These are phyloP conservation scores for Drosophila setosimentum DNA, from an alignment of 2,888 invertebrate species.

Conservation along the genomic window DNA sequence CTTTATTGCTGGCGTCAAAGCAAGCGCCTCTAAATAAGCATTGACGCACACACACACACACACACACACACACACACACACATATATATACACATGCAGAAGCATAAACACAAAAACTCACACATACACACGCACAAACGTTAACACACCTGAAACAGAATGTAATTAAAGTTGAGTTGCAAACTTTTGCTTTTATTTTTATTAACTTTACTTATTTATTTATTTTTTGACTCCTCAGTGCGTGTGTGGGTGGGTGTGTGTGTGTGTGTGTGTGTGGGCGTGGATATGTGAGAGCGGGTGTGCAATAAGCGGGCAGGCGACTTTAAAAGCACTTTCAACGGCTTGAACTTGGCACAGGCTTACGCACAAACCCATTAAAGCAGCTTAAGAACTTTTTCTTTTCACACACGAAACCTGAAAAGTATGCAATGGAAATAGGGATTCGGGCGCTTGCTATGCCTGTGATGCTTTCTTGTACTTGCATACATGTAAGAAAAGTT, in stretches of 20 bases:
- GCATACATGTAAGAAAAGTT: constrained; percentile 77
- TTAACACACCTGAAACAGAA: constrained; percentile 63
- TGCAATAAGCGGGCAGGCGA: constrained; percentile 58
- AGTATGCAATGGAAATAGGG: constrained; percentile 76
- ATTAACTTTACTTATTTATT: constrained; percentile 76
- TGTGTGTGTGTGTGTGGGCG: constrained; percentile 16
- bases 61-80: constrained; percentile 11
- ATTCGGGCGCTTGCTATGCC: constrained; percentile 6
- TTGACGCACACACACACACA: constrained; percentile 48
- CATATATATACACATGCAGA: constrained; percentile 15
- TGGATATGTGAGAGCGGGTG: constrained; percentile 21
- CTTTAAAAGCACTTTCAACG: constrained; percentile 80
- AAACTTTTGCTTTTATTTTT: constrained; percentile 80
- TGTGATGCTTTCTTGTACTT: constrained; percentile 57
- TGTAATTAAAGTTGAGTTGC: constrained; percentile 81
- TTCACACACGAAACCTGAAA: constrained; percentile 71
- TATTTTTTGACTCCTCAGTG: constrained; percentile 58
- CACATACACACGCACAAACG: constrained; percentile 9
- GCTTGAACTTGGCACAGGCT: constrained; percentile 77
- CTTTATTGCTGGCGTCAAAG: constrained; percentile 70
- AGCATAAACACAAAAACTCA: constrained; percentile 58
- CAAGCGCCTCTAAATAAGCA: constrained; percentile 75
- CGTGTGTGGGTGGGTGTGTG: not conserved
- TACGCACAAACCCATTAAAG: constrained; percentile 80
- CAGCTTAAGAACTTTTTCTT: constrained; percentile 75